These are phyloP conservation scores for Ceyx cyanopectus DNA, from an alignment of 2,113 vertebrate genomes.

Conservation along the genomic window DNA sequence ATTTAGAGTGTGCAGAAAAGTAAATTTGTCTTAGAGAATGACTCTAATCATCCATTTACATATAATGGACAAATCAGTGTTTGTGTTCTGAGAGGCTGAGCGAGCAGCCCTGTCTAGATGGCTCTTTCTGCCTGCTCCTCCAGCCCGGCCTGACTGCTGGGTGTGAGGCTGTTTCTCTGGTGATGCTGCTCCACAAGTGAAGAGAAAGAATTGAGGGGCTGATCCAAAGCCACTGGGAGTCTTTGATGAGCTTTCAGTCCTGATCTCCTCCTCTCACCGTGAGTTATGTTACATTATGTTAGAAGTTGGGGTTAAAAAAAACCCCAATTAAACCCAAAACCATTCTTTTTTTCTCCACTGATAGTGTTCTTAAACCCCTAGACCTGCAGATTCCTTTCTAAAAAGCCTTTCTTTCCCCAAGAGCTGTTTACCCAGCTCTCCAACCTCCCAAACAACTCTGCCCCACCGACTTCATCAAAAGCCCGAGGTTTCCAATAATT, in stretches of 20 bases:
- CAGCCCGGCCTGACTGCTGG: neutral
- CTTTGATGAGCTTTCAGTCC: neutral
- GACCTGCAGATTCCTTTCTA: slow-evolving; percentile 13
- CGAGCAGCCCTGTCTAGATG: neutral
- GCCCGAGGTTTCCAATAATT: slow-evolving; percentile 68
- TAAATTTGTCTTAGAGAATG: slow-evolving; percentile 97
- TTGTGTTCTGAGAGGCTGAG: slow-evolving; percentile 32
- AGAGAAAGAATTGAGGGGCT: slow-evolving; percentile 12
- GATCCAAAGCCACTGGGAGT: neutral
- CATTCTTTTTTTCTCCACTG: neutral
- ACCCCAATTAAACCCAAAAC: slow-evolving; percentile 62
- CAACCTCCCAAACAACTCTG: slow-evolving; percentile 24
- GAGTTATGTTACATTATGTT: slow-evolving; percentile 34
- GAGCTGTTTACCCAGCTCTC: slow-evolving; percentile 1
- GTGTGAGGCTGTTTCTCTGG: neutral
- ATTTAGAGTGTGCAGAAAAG: slow-evolving; percentile 97
- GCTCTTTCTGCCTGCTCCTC: neutral
- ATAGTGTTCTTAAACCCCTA: neutral
- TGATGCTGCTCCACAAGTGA: neutral
- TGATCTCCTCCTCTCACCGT: neutral
- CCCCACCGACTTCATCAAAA: slow-evolving; percentile 52
- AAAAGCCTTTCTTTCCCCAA: neutral
- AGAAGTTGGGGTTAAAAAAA: neutral
- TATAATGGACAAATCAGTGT: slow-evolving; percentile 80
- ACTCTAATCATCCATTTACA: slow-evolving; percentile 93